These are phyloP conservation scores for Sinocyclocheilus rhinocerous DNA, from an alignment of 2,113 vertebrate species.

Conservation along the genomic window DNA sequence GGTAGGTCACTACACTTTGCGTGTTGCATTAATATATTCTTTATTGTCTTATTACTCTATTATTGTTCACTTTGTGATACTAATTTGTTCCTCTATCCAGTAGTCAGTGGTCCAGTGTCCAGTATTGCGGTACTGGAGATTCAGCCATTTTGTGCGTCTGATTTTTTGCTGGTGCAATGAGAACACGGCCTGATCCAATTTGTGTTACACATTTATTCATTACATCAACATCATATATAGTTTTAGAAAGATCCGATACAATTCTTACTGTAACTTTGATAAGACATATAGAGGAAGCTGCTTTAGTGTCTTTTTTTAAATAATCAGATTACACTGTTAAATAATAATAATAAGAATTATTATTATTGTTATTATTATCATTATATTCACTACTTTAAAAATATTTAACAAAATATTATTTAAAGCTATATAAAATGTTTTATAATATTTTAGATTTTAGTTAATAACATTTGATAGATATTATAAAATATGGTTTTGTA, in stretches of 20 bases:
- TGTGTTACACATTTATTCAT: conserved; percentile 64
- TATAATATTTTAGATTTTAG: no score
- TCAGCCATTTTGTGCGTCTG: conserved; percentile 64
- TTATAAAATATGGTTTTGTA: not conserved
- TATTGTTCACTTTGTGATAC: not conserved
- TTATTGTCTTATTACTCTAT: not conserved
- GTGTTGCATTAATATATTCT: not conserved
- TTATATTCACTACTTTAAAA: no score
- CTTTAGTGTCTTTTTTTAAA: not conserved
- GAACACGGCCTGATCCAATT: conserved; percentile 81
- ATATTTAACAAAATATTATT: no score
- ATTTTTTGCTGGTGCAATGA: conserved; percentile 74
- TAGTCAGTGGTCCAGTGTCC: conserved; percentile 21
- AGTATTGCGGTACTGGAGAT: conserved; percentile 49
- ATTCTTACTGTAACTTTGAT: not conserved
- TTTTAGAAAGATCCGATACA: not conserved
- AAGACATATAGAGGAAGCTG: not conserved
- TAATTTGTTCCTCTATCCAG: not conserved
- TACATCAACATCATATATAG: not conserved
- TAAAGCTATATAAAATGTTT: no score
- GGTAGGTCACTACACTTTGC: not conserved
- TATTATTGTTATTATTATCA: no score
- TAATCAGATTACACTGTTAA: not conserved
- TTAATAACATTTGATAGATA: not conserved
- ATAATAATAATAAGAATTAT: no score